Base-by-base conservation (phyloP, 53 echinoderm and acorn worm genomes). In the Luidia sarsii region DNA sequence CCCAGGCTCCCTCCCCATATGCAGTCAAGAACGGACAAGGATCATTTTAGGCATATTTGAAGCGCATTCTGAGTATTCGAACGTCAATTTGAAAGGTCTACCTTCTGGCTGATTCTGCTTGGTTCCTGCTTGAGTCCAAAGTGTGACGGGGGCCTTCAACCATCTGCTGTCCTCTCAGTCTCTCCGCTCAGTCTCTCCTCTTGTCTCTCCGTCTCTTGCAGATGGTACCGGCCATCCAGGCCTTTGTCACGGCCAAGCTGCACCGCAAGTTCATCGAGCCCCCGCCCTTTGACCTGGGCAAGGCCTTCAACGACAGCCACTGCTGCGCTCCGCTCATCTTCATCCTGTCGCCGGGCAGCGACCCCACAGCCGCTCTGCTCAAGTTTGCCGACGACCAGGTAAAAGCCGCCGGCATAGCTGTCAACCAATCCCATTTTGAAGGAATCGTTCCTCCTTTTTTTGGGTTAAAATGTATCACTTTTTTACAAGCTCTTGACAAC, bases 361-460 rank as follows among this genome's bases (percentile, higher is more conserved):
- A 99, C 81, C 99, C 99, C 23, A 93, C 86, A 25, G 99, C 94
- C 45, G 99, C 99, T 57, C 87, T 99, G 21, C 91, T 99, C 71
- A 99, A 99, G 66, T 99, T 94, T 89, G 99, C 99, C 15, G 99
- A 99, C 72, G 99, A 99, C 82, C 99, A 99, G 93, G 99, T 99
- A 80, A 57, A 51, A 7, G 6, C 11, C 11, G 41, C 41, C n/a
- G n/a, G n/a, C n/a, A n/a, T n/a, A n/a, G n/a, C n/a, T n/a, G n/a
- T n/a, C n/a, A n/a, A n/a, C n/a, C n/a, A n/a, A n/a, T n/a, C n/a
- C n/a, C n/a, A n/a, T n/a, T n/a, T n/a, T n/a, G n/a, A n/a, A n/a
- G n/a, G n/a, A n/a, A n/a, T n/a, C n/a, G n/a, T n/a, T n/a, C n/a
- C n/a, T n/a, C 41, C 41, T 41, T 41, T 41, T 41, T 41, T 41